Evolutionary conservation across 2,888 invertebrate species (phyloP).

Genomic region (Atrina japonica): DNA sequence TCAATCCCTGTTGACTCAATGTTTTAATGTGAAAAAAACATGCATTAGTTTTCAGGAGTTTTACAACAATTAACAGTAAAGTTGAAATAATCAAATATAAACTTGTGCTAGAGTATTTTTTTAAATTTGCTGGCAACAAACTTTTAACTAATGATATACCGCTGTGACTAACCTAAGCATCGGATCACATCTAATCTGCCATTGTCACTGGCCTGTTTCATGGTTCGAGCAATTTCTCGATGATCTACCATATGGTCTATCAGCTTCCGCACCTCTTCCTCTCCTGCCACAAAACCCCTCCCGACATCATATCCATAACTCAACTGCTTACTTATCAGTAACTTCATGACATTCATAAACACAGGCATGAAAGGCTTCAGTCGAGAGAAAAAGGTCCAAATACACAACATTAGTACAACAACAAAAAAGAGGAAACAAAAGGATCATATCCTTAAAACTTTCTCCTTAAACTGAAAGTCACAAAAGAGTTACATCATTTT

Average conservation of each 20-base stretch:
- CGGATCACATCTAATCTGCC: constrained; percentile 72
- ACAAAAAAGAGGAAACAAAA: not conserved
- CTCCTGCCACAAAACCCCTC: constrained; percentile 85
- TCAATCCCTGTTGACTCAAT: no score
- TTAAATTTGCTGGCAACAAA: not conserved
- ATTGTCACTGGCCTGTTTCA: constrained; percentile 68
- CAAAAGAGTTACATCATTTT: no score
- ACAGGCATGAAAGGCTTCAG: constrained; percentile 80
- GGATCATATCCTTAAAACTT: no score
- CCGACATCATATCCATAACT: constrained; percentile 86
- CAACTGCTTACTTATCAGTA: constrained; percentile 83
- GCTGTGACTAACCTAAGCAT: constrained; percentile 70
- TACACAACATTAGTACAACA: not conserved
- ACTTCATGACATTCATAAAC: constrained; percentile 83
- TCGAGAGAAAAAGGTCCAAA: not conserved
- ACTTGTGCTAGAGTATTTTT: no score
- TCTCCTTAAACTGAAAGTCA: no score
- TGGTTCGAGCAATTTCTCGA: constrained; percentile 73
- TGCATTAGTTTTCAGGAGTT: no score
- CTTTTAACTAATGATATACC: not conserved
- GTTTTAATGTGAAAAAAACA: no score
- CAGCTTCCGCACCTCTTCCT: constrained; percentile 84
- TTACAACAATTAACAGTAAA: no score
- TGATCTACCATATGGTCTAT: constrained; percentile 83
- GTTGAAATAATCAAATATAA: no score